phyloP scores from a whole-genome alignment of 30 jellyfish, hydroid and myxozoan species.

The Clytia hemisphaerica region DNA sequence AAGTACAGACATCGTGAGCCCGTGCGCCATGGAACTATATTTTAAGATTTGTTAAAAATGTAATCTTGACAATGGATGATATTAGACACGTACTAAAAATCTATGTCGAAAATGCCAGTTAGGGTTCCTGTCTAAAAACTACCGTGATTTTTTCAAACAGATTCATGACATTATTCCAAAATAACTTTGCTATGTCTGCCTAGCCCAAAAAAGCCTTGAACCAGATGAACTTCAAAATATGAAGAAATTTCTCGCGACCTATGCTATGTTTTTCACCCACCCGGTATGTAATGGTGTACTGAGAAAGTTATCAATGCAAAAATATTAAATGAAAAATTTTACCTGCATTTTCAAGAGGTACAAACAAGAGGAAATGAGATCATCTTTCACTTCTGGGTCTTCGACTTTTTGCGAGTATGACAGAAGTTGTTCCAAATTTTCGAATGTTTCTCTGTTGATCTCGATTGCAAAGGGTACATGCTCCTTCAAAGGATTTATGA shows the following conservation, averaged over 20 bases:
- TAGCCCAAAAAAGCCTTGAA: no score
- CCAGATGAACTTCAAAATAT: no score
- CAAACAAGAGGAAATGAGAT: constrained; percentile 31
- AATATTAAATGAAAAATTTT: not conserved
- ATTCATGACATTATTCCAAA: no score
- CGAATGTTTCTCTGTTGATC: constrained; percentile 56
- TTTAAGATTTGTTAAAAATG: not conserved
- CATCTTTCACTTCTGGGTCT: constrained; percentile 13
- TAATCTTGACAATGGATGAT: not conserved
- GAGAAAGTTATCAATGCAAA: not conserved
- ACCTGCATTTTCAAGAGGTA: constrained; percentile 75
- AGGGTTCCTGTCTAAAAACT: no score
- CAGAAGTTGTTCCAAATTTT: constrained; percentile 33
- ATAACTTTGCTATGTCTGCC: no score
- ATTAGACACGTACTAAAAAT: no score
- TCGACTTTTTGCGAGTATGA: constrained; percentile 14
- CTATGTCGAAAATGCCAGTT: no score
- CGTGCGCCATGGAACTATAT: constrained; percentile 27
- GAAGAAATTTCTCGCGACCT: no score
- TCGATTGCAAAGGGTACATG: constrained; percentile 78
- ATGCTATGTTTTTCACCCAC: no score
- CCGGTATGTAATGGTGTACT: no score
- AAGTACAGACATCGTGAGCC: not conserved
- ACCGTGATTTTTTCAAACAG: no score
- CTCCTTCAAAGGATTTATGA: constrained; percentile 45